phyloP scores from a whole-genome alignment of 2,113 vertebrate genomes.

The Ammospiza caudacuta region DNA sequence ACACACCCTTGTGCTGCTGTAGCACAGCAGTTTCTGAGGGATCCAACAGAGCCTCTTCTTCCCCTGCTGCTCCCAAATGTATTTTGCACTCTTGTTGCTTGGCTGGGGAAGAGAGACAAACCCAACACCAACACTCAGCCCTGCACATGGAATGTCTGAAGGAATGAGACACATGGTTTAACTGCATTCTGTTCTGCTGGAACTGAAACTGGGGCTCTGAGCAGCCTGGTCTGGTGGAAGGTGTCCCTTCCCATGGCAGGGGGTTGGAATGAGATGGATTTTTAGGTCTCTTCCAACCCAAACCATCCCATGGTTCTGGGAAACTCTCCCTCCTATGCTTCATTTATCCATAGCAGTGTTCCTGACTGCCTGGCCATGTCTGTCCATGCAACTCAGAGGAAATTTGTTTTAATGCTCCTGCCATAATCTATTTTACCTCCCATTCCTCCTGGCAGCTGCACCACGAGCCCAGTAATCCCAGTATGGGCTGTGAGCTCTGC shows the following conservation, averaged over 20 bases:
- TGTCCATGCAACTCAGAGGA: background rate
- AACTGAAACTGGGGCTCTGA: background rate
- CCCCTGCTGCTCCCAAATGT: background rate
- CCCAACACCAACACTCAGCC: fast-evolving
- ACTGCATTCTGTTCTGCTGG: background rate
- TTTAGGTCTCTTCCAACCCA: background rate
- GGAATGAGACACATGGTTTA: fast-evolving
- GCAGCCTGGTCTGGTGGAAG: background rate
- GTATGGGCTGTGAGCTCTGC: background rate
- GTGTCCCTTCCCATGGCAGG: background rate
- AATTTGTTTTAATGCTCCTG: background rate
- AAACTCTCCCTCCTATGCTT: background rate
- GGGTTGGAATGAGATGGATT: background rate
- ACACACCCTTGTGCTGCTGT: fast-evolving
- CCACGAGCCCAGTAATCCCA: background rate
- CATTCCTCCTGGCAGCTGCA: background rate
- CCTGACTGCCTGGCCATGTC: background rate
- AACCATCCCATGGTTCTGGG: background rate
- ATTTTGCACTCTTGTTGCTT: background rate
- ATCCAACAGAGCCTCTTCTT: background rate
- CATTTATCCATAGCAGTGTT: background rate
- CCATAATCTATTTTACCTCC: background rate
- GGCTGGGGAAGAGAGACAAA: background rate
- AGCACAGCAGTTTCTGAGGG: background rate
- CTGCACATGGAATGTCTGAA: background rate